Evolutionary conservation across 92 coral and sea anemone species (phyloP), one percentile per base, ranked within the genome.

Genomic region (Diadumene lineata): DNA sequence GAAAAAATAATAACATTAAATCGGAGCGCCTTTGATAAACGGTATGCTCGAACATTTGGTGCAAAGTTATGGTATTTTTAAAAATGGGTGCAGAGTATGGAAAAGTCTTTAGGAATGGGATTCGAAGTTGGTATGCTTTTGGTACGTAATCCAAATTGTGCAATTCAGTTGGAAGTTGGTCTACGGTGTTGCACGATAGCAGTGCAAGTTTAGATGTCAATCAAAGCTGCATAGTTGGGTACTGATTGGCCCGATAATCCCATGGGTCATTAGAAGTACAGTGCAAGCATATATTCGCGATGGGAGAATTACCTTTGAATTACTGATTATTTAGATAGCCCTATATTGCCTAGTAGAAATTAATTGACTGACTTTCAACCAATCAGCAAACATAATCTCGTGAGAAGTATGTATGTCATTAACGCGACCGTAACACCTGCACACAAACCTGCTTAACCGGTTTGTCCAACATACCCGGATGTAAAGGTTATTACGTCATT

Each of bases 401-500:
- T 80, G 85, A 82, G 75, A 84, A 87, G 81, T 81, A 87, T 81
- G 87, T 77, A 87, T 92, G 92, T 90, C 96, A 90, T 78, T 70
- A 87, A 81, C 88, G 86, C 92, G 72, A 88, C 92, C 90, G 85
- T 70, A 91, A 85, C 97, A 91, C 97, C 97, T 91, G 97, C 97
- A 91, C 93, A 81, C 76, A 85, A 91, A 91, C 93, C 77, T 73
- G 97, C 81, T 85, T 73, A 84, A 84, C 97, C 90, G 92, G 97
- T 88, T 91, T 91, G 86, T 76, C 85, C 81, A n/a, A 84, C 84
- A 77, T 79, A 70, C 85, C 92, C 92, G 92, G 92, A 87, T 87
- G 92, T 87, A 82, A 73, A 74, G 30, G 70, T 70, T 72, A 79
- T 85, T 89, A 85, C 97, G 97, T 91, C 90, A 91, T 72, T 80